phyloP scores from a whole-genome alignment of 2,113 vertebrate genomes.

The Thalassoma bifasciatum region DNA sequence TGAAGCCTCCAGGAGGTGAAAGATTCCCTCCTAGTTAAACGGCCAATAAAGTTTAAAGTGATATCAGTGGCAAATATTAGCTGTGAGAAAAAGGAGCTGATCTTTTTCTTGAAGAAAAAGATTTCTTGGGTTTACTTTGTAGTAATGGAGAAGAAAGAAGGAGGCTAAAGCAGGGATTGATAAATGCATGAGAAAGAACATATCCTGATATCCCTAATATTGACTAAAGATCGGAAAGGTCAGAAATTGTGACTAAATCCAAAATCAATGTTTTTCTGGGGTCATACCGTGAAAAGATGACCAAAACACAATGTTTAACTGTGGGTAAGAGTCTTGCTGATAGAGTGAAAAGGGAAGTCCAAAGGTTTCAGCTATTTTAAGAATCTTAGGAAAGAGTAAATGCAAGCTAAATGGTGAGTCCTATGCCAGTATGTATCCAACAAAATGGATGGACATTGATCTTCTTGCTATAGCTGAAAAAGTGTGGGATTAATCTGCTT shows the following conservation, averaged over 20 bases:
- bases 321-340: not conserved
- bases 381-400: conserved; percentile 32
- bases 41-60: not conserved
- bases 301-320: not conserved
- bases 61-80: not conserved
- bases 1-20: too few relatives aligned
- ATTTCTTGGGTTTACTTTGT: not conserved
- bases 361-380: not conserved
- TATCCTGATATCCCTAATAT: too few relatives aligned
- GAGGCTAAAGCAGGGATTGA: too few relatives aligned
- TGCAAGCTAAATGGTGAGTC: conserved; percentile 26
- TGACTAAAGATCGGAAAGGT: not conserved
- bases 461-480: conserved; percentile 69
- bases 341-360: not conserved
- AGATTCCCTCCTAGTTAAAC: not conserved
- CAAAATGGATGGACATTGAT: conserved; percentile 67
- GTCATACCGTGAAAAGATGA: too few relatives aligned
- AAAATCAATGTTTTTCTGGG: not conserved
- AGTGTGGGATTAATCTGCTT: conserved; percentile 71
- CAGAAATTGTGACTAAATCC: not conserved
- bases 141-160: too few relatives aligned
- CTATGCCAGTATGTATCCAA: conserved; percentile 27
- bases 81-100: not conserved
- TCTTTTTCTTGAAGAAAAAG: not conserved
- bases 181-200: too few relatives aligned